These are phyloP conservation scores for Euleptes europaea DNA, from an alignment of 2,113 vertebrate genomes.

Conservation along the genomic window DNA sequence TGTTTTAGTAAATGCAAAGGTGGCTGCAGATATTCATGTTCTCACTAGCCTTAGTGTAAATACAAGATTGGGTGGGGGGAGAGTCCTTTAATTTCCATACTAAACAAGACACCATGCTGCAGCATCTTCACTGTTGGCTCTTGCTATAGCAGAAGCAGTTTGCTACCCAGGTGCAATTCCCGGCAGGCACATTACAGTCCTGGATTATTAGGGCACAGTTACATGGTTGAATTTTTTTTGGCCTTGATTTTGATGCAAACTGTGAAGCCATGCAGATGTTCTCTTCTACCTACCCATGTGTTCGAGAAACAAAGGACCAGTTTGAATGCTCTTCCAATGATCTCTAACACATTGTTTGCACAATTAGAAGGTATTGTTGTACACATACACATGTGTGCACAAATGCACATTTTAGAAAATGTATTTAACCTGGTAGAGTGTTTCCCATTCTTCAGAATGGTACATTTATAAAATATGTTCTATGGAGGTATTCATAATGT, in stretches of 20 bases:
- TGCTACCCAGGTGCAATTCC: background rate
- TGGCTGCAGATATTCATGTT: background rate
- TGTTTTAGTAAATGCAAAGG: too few species aligned
- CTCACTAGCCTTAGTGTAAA: background rate
- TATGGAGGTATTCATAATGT: fast-evolving
- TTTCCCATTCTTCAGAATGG: background rate
- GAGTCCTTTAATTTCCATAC: background rate
- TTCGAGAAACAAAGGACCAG: background rate
- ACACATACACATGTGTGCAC: background rate
- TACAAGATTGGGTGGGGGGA: background rate
- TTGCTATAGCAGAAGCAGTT: background rate
- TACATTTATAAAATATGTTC: background rate
- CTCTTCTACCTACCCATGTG: background rate
- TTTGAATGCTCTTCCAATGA: fast-evolving
- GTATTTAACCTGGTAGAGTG: background rate
- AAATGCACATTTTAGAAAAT: background rate
- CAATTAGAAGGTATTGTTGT: background rate
- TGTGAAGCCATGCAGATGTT: background rate
- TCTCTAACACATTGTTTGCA: background rate
- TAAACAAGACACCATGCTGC: background rate
- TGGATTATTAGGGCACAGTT: background rate
- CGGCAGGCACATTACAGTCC: background rate
- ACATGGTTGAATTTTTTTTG: background rate
- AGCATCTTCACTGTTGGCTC: background rate
- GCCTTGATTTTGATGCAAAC: background rate